A percentile compares a stretch with the other conserved stretches of the same genome.
phyloP scores from a whole-genome alignment of 1,140 invertebrate genomes.

The Solenopsis invicta region DNA sequence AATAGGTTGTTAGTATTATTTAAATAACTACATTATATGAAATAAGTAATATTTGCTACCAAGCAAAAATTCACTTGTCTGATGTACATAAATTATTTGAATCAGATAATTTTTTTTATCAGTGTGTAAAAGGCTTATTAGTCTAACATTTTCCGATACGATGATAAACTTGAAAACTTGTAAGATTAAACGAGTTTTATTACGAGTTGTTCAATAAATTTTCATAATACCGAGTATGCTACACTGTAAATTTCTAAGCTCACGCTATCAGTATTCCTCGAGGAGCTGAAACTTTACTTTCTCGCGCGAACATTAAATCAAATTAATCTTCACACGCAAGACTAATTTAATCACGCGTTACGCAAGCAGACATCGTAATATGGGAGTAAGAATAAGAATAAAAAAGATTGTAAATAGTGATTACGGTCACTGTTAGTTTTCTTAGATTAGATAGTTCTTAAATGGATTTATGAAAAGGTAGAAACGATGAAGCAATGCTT shows the following conservation, averaged over 20 bases:
- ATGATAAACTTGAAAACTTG: not conserved
- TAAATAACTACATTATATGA: too few relatives aligned
- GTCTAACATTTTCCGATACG: not conserved
- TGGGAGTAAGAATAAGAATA: constrained; percentile 5
- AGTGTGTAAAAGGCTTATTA: not conserved
- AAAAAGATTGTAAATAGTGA: constrained; percentile 24
- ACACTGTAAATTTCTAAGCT: not conserved
- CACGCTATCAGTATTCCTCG: not conserved
- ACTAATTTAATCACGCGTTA: constrained; percentile 23
- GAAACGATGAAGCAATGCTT: not conserved
- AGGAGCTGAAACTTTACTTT: not conserved
- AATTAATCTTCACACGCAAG: not conserved
- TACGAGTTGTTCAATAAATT: not conserved
- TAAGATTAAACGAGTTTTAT: not conserved
- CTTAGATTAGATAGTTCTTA: too few relatives aligned
- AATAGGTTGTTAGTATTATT: too few relatives aligned
- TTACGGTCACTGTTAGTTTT: constrained; percentile 10
- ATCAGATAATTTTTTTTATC: too few relatives aligned
- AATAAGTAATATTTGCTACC: too few relatives aligned
- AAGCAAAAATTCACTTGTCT: too few relatives aligned
- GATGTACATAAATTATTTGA: too few relatives aligned
- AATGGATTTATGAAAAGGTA: constrained; percentile 9
- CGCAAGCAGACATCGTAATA: not conserved
- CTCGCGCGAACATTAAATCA: not conserved
- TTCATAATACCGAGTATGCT: not conserved